Base-by-base conservation (phyloP, 2,888 invertebrate species). In the Patella ulyssiponensis region DNA sequence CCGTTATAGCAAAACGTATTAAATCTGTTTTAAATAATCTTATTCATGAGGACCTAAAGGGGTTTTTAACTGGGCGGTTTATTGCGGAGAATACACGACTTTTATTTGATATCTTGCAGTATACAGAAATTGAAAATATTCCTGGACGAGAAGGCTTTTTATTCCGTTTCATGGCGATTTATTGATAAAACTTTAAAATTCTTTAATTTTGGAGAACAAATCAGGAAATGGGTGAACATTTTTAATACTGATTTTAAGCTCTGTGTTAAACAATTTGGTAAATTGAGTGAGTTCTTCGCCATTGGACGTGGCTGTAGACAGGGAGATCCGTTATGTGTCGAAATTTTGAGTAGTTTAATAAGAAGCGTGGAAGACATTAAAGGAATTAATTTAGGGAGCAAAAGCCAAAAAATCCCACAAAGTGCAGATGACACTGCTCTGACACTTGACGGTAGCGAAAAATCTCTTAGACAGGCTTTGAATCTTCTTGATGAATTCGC, bases 1-100 rank as follows among this genome's bases (percentile, higher is more conserved):
- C 20, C 7, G n/a, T n/a, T 20, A n/a, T 64, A 3, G n/a, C 20
- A 20, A 64, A 64, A 9, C n/a, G 64, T 20, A 64, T 64, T n/a
- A 64, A 64, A 64, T 9, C 64, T 11, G 7, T 64, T 20, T 20
- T 64, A 17, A 9, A n/a, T n/a, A 64, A 64, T 20, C 23, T 64
- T 20, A 64, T 64, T 20, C n/a, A 64, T 64, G 64, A 64, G 23
- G 23, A 64, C 23, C 64, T 20, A 64, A 64, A 64, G 14, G 64
- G n/a, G 9, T 64, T 58, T 64, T 64, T 64, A 64, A 64, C 20
- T 64, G 64, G 64, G 64, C 64, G 64, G 7, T 64, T 64, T 20
- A 64, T 64, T 20, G 64, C n/a, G n/a, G 64, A 64, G 23, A 64
- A n/a, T 14, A 64, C 64, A 20, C 64, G n/a, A 11, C 64, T 64